These are phyloP conservation scores for Melitaea cinxia DNA, from an alignment of 1,140 invertebrate genomes.

Conservation along the genomic window DNA sequence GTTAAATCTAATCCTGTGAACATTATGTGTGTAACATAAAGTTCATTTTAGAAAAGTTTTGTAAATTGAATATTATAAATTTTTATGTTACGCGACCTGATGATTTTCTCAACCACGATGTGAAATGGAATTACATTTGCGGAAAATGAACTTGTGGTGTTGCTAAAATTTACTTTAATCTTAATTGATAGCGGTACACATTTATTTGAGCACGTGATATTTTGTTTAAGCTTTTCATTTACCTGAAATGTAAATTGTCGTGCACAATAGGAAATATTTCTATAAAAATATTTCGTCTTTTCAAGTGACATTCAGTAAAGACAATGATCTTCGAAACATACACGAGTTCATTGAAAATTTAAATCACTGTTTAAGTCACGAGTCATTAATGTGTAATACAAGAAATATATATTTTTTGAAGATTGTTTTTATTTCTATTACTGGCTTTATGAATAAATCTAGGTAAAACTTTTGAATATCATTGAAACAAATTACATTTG, in stretches of 20 bases:
- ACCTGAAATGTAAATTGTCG: no score
- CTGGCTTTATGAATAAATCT: no score
- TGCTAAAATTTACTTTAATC: slow-evolving; percentile 9
- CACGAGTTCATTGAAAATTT: not conserved
- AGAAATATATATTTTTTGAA: not conserved
- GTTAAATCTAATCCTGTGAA: not conserved
- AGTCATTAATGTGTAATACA: not conserved
- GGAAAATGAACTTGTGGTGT: slow-evolving; percentile 48
- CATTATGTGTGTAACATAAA: slow-evolving; percentile 32
- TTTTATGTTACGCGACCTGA: slow-evolving; percentile 38
- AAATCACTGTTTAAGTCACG: not conserved
- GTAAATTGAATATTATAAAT: not conserved
- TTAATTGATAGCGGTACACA: not conserved
- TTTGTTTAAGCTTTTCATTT: no score
- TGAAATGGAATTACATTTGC: slow-evolving; percentile 45
- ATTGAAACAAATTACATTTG: no score
- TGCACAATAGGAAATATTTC: no score
- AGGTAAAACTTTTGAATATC: no score
- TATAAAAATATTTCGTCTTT: not conserved
- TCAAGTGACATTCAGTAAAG: slow-evolving; percentile 20
- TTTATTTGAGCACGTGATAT: not conserved
- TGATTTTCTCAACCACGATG: slow-evolving; percentile 52
- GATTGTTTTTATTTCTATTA: not conserved
- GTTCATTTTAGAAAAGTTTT: slow-evolving; percentile 30
- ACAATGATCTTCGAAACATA: slow-evolving; percentile 38